phyloP scores from a whole-genome alignment of 2,797 vertebrate genomes.

The Vespertilio murinus region DNA sequence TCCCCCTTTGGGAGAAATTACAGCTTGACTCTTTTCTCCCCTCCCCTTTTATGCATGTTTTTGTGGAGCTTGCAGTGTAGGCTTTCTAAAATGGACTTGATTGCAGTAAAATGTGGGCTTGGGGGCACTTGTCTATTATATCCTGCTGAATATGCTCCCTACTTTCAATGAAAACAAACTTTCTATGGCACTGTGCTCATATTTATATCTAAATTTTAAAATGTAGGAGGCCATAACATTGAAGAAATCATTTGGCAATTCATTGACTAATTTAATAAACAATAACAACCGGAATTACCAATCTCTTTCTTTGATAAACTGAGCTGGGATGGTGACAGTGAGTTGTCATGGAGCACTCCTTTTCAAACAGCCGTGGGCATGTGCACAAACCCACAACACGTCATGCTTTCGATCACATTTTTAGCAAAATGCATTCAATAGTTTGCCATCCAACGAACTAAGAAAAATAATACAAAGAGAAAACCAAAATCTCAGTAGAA shows the following conservation, averaged over 20 bases:
- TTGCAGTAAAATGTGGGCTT: not conserved
- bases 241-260: not conserved
- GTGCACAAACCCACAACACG: not conserved
- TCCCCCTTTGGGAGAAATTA: not conserved
- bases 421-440: not conserved
- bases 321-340: not conserved
- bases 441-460: not conserved
- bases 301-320: not conserved
- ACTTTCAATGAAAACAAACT: not conserved
- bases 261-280: not conserved
- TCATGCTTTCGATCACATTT: not conserved
- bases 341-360: not conserved
- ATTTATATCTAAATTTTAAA: not conserved
- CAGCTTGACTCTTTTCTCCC: not conserved
- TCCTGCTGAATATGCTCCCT: not conserved
- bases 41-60: not conserved
- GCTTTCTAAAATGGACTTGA: not conserved
- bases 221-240: not conserved
- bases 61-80: not conserved
- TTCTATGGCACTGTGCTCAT: not conserved
- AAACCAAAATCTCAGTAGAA: slow-evolving; percentile 22
- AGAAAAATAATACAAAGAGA: slow-evolving; percentile 25
- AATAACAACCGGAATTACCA: not conserved
- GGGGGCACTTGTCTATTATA: not conserved
- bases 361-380: not conserved